Base-by-base conservation (phyloP, 2,113 vertebrate species). In the Dinomys branickii region DNA sequence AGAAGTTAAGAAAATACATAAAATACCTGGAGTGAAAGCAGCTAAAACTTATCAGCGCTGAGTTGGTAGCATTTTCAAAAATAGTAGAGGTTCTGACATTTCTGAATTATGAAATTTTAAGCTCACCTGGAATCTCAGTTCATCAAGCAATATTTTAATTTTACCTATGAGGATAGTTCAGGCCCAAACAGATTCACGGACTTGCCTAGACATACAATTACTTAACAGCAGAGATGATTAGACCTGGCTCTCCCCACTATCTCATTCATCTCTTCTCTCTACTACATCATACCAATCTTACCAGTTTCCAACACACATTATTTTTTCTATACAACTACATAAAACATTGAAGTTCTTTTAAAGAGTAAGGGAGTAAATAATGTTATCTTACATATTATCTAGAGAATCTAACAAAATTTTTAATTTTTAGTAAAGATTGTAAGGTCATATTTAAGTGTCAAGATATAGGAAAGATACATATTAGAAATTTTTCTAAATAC, bases 51-150 rank as follows among this genome's bases (percentile, higher is more conserved):
- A 91, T 33, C 91, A 91, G 91, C 30, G 33, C 14, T 90, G 13
- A 26, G 30, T 41, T 92, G 22, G 20, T 8, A 71, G 19, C 65
- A 92, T 75, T 95, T 97, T 92, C 38, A 78, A 56, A 95, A 86
- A 44, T 9, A 65, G 8, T 71, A 8, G 52, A 47, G 63, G 63
- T 44, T 75, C 82, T 95, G 41, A 71, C 26, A 63, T 92, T 80
- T 95, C 61, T 56, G n/a, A 85, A 77, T 35, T 85, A 44, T 90
- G 58, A 50, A 85, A 95, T 69, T 90, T 92, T 85, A 87, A 96
- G 92, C 28, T 90, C 44, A 90, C 33, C 16, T 52, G 20, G 59
- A 24, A 88, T 30, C 38, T 83, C 26, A 7, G 63, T 84, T 90
- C 1, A 95, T 19, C 63, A 75, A 83, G 52, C 13, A 85, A 85